Conservation (phyloP, 1,140 invertebrate genomes). For the Eubasilissa regina region DNA sequence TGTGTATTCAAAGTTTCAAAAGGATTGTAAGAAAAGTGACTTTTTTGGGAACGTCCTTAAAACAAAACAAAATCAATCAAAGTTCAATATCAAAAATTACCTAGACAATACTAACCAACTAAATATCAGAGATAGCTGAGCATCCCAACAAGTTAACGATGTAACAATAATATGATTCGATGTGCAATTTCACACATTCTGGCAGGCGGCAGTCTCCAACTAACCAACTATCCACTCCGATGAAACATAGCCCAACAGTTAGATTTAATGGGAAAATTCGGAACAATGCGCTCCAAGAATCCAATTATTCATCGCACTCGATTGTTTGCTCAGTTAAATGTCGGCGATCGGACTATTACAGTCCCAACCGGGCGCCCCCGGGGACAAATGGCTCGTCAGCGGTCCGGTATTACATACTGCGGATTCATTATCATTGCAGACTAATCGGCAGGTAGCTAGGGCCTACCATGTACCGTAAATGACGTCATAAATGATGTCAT, state of each 20-base stretch:
- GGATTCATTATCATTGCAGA: neutral
- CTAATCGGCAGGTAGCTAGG: neutral
- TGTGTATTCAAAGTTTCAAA: too few relatives aligned
- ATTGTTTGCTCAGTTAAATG: slow-evolving; percentile 21
- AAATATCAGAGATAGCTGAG: too few relatives aligned
- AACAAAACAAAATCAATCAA: too few relatives aligned
- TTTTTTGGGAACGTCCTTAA: too few relatives aligned
- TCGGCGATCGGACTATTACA: neutral
- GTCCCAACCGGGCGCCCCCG: neutral
- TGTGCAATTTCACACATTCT: too few relatives aligned
- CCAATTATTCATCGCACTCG: slow-evolving; percentile 16
- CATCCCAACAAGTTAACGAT: too few relatives aligned
- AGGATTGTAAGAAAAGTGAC: too few relatives aligned
- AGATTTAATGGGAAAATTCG: slow-evolving; percentile 21
- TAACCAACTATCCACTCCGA: too few relatives aligned
- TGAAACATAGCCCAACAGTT: neutral
- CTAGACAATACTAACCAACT: too few relatives aligned
- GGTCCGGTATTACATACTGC: neutral
- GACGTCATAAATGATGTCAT: neutral
- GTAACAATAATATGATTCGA: too few relatives aligned
- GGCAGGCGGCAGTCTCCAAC: too few relatives aligned
- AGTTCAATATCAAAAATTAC: too few relatives aligned
- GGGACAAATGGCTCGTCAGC: slow-evolving; percentile 4
- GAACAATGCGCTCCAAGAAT: neutral
- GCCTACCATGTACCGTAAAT: neutral